A percentile compares a stretch with the other conserved stretches of the same genome.
These are phyloP conservation scores for Temnothorax ravouxi DNA, from an alignment of 2,888 invertebrate genomes.

Conservation along the genomic window DNA sequence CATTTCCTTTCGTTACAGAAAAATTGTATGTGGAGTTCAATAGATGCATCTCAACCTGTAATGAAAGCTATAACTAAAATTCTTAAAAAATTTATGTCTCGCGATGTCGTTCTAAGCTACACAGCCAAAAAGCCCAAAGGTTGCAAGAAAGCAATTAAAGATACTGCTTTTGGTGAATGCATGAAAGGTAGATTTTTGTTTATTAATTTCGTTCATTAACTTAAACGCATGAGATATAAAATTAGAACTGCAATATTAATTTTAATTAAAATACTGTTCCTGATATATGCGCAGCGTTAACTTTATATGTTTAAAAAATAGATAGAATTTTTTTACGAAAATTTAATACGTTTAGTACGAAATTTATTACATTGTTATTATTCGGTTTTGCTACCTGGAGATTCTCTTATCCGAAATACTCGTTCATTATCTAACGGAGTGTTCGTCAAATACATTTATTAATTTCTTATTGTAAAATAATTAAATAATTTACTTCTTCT, in stretches of 20 bases:
- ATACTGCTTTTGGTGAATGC: no score
- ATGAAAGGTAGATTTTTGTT: no score
- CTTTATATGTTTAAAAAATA: background rate
- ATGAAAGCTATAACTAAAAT: no score
- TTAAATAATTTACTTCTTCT: no score
- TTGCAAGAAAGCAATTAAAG: no score
- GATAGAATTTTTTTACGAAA: background rate
- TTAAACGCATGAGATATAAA: background rate
- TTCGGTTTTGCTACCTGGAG: background rate
- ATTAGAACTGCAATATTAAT: slow-evolving; percentile 25
- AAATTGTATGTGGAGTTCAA: no score
- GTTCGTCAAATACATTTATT: slow-evolving; percentile 45
- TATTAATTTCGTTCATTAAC: slow-evolving; percentile 2
- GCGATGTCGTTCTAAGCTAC: no score
- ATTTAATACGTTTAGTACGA: background rate
- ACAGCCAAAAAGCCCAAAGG: no score
- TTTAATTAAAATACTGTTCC: slow-evolving; percentile 1
- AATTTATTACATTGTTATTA: background rate
- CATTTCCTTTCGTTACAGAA: no score
- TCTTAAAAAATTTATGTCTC: no score
- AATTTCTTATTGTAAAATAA: slow-evolving; percentile 45
- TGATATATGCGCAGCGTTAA: background rate
- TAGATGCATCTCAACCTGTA: no score
- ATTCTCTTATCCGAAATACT: slow-evolving; percentile 13
- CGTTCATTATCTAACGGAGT: background rate